Conservation (phyloP, 2,888 invertebrate species). For the Osmoderma eremita region DNA sequence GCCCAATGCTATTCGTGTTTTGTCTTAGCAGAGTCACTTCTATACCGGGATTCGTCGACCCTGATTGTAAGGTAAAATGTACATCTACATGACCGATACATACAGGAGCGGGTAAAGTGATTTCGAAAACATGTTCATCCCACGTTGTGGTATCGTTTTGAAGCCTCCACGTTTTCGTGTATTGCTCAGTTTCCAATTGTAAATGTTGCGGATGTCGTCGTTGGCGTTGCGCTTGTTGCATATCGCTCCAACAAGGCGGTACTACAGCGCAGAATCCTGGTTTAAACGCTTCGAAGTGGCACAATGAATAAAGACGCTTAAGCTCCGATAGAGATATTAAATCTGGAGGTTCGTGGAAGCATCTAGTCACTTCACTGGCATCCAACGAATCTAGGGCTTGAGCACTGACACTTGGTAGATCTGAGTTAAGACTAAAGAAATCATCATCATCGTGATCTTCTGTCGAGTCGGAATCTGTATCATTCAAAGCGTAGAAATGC, state of each 20-base stretch:
- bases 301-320: slow-evolving; percentile 76
- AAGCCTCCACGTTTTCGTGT: slow-evolving; percentile 87
- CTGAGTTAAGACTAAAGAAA: slow-evolving; percentile 53
- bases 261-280: slow-evolving; percentile 86
- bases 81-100: slow-evolving; percentile 91
- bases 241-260: slow-evolving; percentile 92
- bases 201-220: slow-evolving; percentile 86
- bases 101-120: slow-evolving; percentile 82
- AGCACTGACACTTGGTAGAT: slow-evolving; percentile 46
- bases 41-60: slow-evolving; percentile 80
- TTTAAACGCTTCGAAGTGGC: slow-evolving; percentile 77
- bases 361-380: slow-evolving; percentile 52
- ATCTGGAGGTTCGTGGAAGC: slow-evolving; percentile 58
- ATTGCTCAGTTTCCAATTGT: slow-evolving; percentile 74
- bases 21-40: slow-evolving; percentile 72
- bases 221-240: slow-evolving; percentile 91
- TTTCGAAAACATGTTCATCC: slow-evolving; percentile 92
- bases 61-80: slow-evolving; percentile 84
- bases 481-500: slow-evolving; percentile 83
- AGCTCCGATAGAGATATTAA: slow-evolving; percentile 56
- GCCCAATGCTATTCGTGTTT: slow-evolving; percentile 73
- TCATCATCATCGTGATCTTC: slow-evolving; percentile 80
- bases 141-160: slow-evolving; percentile 89
- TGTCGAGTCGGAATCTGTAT: slow-evolving; percentile 75
- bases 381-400: slow-evolving; percentile 52